A percentile compares a stretch with the other conserved stretches of the same genome.
Evolutionary conservation across 92 coral and sea anemone genomes (phyloP).

Genomic region (Pocillopora meandrina): DNA sequence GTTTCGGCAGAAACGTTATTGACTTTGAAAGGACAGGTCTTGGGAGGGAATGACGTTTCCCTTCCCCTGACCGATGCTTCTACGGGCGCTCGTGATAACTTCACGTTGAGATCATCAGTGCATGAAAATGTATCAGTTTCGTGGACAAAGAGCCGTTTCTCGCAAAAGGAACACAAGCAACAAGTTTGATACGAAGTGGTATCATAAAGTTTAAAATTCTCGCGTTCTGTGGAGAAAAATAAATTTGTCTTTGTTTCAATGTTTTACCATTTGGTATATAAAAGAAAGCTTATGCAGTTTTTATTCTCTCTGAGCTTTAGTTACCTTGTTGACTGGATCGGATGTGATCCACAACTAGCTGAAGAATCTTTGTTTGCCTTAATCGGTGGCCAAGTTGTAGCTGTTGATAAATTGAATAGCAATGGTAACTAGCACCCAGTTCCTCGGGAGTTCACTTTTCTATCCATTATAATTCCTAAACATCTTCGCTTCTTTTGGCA

Average conservation of each 20-base stretch:
- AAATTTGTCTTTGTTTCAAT: too few relatives aligned
- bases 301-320: not conserved
- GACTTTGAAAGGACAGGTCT: too few relatives aligned
- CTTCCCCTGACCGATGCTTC: not conserved
- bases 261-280: too few relatives aligned
- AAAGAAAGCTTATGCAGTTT: too few relatives aligned
- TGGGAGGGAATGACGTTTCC: not conserved
- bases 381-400: slow-evolving; percentile 11
- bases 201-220: not conserved
- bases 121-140: not conserved
- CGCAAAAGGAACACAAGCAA: not conserved
- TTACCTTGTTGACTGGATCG: slow-evolving; percentile 29
- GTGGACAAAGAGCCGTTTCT: not conserved
- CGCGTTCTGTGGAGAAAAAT: not conserved
- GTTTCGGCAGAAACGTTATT: not conserved
- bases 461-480: too few relatives aligned
- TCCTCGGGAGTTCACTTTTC: too few relatives aligned
- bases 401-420: not conserved
- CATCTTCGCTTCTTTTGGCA: too few relatives aligned
- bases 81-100: not conserved
- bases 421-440: too few relatives aligned
- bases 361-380: slow-evolving; percentile 20
- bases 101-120: not conserved
- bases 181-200: not conserved
- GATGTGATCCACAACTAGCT: slow-evolving; percentile 29